A percentile compares a stretch with the other conserved stretches of the same genome.
Evolutionary conservation across 2,113 vertebrate species (phyloP).

Genomic region (Diglossa brunneiventris): DNA sequence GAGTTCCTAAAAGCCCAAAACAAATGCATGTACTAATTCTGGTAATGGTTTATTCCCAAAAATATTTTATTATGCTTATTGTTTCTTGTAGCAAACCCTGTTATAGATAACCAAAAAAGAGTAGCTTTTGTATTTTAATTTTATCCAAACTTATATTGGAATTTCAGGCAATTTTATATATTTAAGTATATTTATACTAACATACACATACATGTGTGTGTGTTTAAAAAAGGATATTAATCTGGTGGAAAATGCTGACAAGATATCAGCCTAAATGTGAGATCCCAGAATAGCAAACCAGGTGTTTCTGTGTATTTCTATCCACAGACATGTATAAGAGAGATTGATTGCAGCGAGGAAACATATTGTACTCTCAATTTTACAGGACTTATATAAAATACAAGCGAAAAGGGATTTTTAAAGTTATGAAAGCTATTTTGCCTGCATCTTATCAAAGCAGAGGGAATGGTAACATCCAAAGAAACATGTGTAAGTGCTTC

Average conservation of each 20-base stretch:
- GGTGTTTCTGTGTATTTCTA: not conserved
- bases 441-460: conserved; percentile 50
- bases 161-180: not conserved
- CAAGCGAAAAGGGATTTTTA: conserved; percentile 1
- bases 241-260: not conserved
- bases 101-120: not conserved
- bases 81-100: not conserved
- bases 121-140: not conserved
- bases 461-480: conserved; percentile 8
- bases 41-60: not conserved
- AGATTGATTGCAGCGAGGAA: conserved; percentile 4
- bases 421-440: conserved; percentile 39
- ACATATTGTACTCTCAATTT: conserved; percentile 11
- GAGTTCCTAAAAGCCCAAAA: not conserved
- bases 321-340: not conserved
- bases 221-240: not conserved
- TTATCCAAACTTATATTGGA: not conserved
- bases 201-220: fast-evolving
- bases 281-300: not conserved
- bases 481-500: conserved; percentile 57
- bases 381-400: conserved; percentile 4
- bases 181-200: not conserved
- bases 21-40: not conserved
- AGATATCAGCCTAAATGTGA: not conserved
- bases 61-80: not conserved